Evolutionary conservation across 2,113 vertebrate species (phyloP), one percentile per base, ranked within the genome.

Genomic region (Caranx ignobilis): DNA sequence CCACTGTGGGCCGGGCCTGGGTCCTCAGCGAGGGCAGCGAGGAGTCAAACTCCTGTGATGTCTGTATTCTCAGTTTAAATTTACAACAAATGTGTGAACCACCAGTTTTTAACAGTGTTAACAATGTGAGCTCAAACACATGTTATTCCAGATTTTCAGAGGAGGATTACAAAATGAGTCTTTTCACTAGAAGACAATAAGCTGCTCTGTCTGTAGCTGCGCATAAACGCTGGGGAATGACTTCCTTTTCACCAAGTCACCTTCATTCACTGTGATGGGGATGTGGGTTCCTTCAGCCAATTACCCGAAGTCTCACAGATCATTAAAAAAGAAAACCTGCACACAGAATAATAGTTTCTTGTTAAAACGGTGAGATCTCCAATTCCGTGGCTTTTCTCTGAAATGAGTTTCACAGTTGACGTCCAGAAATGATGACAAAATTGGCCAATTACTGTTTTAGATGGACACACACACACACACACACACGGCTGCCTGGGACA

Each of bases 251-350:
- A 74, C 21, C 41, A 37, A 66, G 34, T 61, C 50, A 45, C 7
- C 39, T 77, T 56, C 64, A 45, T 72, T 57, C 72, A 65, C 15
- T n/a, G 11, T 37, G 26, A 41, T 54, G 19, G 13, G 43, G 18
- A 59, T 37, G 59, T 31, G 21, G n/a, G 6, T 48, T 69, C 63
- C 19, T 11, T 11, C 31, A 54, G 47, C 41, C 64, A 76, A 66
- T 82, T 74, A 87, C 54, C 32, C 16, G 12, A 57, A 10, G 10
- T 18, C 43, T 64, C 47, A 35, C 26, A 41, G 12, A 34, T 37
- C 21, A 66, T 55, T 19, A n/a, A 32, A 59, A 21, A 72, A 26
- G 26, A 72, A 37, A 21, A n/a, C 63, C 41, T 52, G 59, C 55
- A 15, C 31, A 34, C 4, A 32, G 18, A 60, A 43, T 39, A 0